A percentile compares a stretch with the other conserved stretches of the same genome.
Evolutionary conservation across 2,888 invertebrate genomes (phyloP).

Genomic region (Watsonalla cultraria): DNA sequence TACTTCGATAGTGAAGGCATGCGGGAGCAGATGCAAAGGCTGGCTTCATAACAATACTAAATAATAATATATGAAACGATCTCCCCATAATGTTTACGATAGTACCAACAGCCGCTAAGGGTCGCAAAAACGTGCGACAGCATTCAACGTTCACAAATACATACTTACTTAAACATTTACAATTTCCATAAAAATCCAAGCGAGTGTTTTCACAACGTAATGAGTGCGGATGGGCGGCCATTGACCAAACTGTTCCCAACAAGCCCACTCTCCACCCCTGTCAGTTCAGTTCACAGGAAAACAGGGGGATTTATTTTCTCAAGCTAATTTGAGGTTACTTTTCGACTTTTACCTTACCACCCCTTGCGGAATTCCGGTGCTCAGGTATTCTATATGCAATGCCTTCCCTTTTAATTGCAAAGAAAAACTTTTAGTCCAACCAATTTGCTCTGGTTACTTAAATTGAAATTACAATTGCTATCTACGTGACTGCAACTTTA

Average conservation of each 20-base stretch:
- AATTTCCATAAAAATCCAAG: constrained; percentile 39
- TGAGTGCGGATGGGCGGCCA: constrained; percentile 44
- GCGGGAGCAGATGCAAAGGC: no score
- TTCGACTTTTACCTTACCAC: constrained; percentile 24
- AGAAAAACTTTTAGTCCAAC: neutral
- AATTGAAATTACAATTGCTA: no score
- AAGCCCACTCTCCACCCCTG: constrained; percentile 49
- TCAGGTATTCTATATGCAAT: neutral
- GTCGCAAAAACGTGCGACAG: constrained; percentile 1
- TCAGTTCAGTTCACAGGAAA: constrained; percentile 45
- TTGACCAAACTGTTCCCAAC: constrained; percentile 41
- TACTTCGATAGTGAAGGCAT: no score
- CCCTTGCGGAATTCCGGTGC: neutral
- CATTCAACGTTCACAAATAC: neutral
- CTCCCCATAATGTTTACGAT: neutral
- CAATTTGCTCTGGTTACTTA: neutral
- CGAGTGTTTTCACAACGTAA: constrained; percentile 44
- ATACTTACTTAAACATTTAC: constrained; percentile 35
- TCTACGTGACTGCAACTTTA: no score
- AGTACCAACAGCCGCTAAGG: constrained; percentile 5
- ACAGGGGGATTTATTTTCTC: constrained; percentile 52
- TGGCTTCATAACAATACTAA: no score
- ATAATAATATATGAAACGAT: neutral
- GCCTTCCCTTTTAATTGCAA: neutral
- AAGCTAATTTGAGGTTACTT: constrained; percentile 57